These are phyloP conservation scores for Podarcis siculus DNA, from an alignment of 2,797 vertebrate genomes.

Conservation along the genomic window DNA sequence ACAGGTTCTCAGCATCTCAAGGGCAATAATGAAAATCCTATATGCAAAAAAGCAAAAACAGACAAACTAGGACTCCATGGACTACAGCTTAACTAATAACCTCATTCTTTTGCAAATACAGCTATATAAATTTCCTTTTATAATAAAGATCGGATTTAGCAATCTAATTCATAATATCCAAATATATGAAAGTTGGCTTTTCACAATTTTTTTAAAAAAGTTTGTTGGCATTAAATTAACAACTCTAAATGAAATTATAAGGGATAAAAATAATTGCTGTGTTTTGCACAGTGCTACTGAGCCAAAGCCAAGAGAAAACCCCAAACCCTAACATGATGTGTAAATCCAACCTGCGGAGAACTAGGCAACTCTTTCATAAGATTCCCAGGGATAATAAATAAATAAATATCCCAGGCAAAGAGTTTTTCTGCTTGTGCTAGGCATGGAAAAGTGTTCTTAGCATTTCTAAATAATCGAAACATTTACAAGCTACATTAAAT, in stretches of 20 bases:
- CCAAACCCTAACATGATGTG: neutral
- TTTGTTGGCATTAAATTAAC: neutral
- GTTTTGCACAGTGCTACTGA: conserved; percentile 25
- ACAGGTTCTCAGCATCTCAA: neutral
- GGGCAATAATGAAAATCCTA: neutral
- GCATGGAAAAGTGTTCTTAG: conserved; percentile 3
- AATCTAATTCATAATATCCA: conserved; percentile 12
- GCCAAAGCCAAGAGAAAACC: neutral
- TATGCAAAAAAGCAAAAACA: too few relatives aligned
- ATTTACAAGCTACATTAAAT: conserved; percentile 31
- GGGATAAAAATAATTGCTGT: neutral
- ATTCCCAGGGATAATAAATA: neutral
- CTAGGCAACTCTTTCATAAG: conserved; percentile 12
- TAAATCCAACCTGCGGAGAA: conserved; percentile 15
- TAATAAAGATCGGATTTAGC: neutral
- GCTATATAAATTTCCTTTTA: conserved; percentile 15
- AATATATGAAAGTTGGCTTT: conserved; percentile 22
- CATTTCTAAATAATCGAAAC: conserved; percentile 21
- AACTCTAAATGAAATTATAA: conserved; percentile 14
- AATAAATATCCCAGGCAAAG: neutral
- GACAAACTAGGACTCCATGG: neutral
- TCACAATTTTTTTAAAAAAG: neutral
- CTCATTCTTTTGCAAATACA: conserved; percentile 13
- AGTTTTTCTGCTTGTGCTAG: neutral
- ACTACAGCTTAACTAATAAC: conserved; percentile 2